Base-by-base conservation (phyloP, 2,888 invertebrate species). In the Tromatobia lineatoria region DNA sequence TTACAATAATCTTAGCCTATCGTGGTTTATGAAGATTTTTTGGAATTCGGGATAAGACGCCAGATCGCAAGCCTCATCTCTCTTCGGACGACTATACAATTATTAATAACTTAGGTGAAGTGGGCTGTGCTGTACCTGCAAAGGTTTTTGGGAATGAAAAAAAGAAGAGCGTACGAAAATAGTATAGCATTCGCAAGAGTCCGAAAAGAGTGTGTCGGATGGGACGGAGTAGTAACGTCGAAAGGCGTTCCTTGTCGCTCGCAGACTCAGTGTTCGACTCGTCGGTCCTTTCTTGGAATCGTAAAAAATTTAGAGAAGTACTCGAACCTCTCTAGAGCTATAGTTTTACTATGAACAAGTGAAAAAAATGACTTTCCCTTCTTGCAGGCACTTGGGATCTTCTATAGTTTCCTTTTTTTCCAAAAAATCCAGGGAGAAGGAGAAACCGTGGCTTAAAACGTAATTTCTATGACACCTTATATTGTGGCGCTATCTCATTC, bases 51-150 rank as follows among this genome's bases (percentile, higher is more conserved):
- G 59, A 69, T 29, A n/a, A 42, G 64, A 71, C 74, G 47, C 52
- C 23, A 69, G 70, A 57, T 66, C 52, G 75, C 71, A 67, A 76
- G 61, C 59, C 59, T 69, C 73, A 79, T 79, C 70, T 59, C 69
- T 66, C 66, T 42, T 67, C 50, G 11, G 74, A 57, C 74, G 74
- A 81, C 81, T 25, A 57, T 81, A 78, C 84, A 84, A 84, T 84
- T 84, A 84, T 81, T 81, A 84, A 84, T 78, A 84, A 81, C 84
- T 84, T 84, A 81, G 81, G 77, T 66, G 78, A 84, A 81, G 57
- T 81, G 73, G 66, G 59, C 57, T 57, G 25, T n/a, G 25, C n/a
- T 42, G 42, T 59, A 73, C 42, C 70, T 20, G 57, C 61, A 52
- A 79, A 78, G 79, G 78, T 45, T 84, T 81, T 75, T 78, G 69